Evolutionary conservation across 1,140 invertebrate genomes (phyloP), one percentile per base, ranked within the genome.

Genomic region (Medauroidea extradentata): DNA sequence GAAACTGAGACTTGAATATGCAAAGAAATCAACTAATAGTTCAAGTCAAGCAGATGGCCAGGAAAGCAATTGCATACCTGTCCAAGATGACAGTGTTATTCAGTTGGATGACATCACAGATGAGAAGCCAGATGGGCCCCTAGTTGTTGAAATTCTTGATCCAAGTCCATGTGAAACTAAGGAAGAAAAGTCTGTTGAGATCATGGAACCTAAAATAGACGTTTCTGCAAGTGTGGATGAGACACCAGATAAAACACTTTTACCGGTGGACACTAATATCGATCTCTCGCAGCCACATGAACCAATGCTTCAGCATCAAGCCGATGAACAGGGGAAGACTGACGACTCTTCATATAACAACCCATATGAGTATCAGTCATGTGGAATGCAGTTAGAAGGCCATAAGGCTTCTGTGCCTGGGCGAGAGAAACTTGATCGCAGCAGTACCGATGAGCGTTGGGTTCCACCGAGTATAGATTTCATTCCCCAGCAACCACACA

Each of bases 1-100:
- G 63, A 88, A 90, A 71, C 72, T 91, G 14, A 74, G 88, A 53
- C 81, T 89, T 78, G 83, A 81, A 53, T 71, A 85, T 61, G 82
- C 81, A 13, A 84, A 83, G 62, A 86, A 86, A 69, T 82, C 82
- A 9, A 79, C 78, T 65, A 74, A 74, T 68, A 73, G 70, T 69
- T 74, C 29, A 13, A 46, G 24, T 23, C 38, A 23, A 24, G 29
- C 53, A 44, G 52, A 54, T 34, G 14, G 8, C 38, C 1, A 24
- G 19, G 48, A 3, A 16, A 25, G 24, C 21, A 2, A 25, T 18
- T 21, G n/a, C 24, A 25, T 18, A 14, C 27, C 21, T 11, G 49
- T 51, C 1, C 41, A n/a, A 43, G 38, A 55, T 43, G 38, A 42
- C 23, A 42, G 38, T 43, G 18, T 43, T 42, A 24, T 41, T 24